Conservation (phyloP, 2,888 invertebrate genomes). For the Pilophorus perplexus region DNA sequence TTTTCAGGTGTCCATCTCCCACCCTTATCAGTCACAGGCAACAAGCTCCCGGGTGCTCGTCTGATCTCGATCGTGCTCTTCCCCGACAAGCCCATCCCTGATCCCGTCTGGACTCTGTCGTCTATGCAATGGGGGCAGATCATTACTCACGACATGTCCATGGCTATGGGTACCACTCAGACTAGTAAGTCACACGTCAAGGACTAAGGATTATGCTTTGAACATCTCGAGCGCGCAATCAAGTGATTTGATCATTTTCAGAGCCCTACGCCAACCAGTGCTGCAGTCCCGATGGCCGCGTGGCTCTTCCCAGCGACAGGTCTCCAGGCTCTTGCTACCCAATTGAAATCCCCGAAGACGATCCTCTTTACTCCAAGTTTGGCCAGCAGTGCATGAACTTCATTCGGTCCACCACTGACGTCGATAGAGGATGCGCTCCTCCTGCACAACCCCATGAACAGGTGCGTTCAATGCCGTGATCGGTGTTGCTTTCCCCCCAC, state of each 20-base stretch:
- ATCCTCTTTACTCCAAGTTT: constrained; percentile 50
- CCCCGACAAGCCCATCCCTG: constrained; percentile 67
- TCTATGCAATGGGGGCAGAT: constrained; percentile 81
- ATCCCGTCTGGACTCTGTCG: constrained; percentile 70
- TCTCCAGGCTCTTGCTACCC: constrained; percentile 49
- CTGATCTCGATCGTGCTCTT: constrained; percentile 68
- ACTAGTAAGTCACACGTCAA: constrained; percentile 62
- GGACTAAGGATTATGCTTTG: too few species aligned
- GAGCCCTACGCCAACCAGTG: constrained; percentile 57
- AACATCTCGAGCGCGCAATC: too few species aligned
- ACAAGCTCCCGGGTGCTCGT: constrained; percentile 66
- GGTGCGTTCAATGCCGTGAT: too few species aligned
- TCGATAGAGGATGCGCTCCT: constrained; percentile 63
- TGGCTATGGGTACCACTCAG: constrained; percentile 69
- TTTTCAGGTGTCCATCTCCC: constrained; percentile 64
- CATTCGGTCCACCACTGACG: constrained; percentile 53
- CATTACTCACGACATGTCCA: constrained; percentile 75
- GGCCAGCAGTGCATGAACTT: constrained; percentile 50
- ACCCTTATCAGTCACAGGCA: constrained; percentile 63
- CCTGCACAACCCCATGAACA: constrained; percentile 68
- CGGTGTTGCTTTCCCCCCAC: too few species aligned
- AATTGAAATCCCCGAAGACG: constrained; percentile 50
- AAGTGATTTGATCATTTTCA: constrained; percentile 46
- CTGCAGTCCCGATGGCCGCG: constrained; percentile 59
- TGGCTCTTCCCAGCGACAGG: constrained; percentile 46